A percentile compares a stretch with the other conserved stretches of the same genome.
These are phyloP conservation scores for Ctenomys sociabilis DNA, from an alignment of 2,113 vertebrate species.

Conservation along the genomic window DNA sequence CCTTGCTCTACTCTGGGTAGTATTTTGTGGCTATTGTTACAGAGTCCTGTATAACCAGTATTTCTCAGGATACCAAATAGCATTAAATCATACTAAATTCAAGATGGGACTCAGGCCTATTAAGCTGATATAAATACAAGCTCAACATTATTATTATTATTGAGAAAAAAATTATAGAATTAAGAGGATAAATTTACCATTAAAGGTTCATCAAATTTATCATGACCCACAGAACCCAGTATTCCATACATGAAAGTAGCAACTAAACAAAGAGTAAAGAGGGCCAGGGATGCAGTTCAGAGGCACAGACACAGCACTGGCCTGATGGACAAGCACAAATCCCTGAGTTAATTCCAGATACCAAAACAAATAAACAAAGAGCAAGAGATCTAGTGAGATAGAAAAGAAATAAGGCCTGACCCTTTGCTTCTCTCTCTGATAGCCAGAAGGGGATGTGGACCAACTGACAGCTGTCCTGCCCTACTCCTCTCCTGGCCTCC, in stretches of 20 bases:
- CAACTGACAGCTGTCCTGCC: background rate
- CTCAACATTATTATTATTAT: background rate
- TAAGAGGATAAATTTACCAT: constrained; percentile 30
- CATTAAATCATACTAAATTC: constrained; percentile 3
- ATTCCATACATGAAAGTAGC: background rate
- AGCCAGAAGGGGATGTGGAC: background rate
- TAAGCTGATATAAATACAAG: background rate
- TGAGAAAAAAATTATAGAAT: background rate
- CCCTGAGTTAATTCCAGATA: background rate
- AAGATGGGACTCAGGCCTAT: background rate
- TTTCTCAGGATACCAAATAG: background rate
- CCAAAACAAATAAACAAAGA: background rate
- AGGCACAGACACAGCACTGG: no score
- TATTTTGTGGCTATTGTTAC: background rate
- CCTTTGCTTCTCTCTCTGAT: background rate
- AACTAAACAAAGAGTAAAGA: background rate
- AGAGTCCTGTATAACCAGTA: background rate
- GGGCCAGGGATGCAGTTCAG: background rate
- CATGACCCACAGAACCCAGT: background rate
- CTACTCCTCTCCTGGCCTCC: background rate
- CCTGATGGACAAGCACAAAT: background rate
- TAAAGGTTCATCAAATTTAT: background rate
- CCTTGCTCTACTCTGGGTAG: background rate
- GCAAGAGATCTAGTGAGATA: background rate
- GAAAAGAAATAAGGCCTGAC: background rate